Conservation (phyloP, 2,113 vertebrate genomes). For the Lepisosteus osseus region DNA sequence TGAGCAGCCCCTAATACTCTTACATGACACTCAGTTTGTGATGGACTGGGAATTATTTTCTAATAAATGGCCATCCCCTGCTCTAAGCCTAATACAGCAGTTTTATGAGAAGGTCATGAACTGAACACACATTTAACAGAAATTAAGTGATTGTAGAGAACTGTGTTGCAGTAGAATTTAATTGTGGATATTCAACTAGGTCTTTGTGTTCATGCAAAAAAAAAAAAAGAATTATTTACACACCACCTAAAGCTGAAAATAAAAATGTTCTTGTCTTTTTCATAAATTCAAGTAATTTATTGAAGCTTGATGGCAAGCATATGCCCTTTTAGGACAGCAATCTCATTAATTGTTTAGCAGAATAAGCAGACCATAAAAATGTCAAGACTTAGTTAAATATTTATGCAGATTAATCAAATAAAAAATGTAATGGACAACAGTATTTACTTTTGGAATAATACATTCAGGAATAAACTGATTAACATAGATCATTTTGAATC, state of each 20-base stretch:
- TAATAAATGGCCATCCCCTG: too few relatives aligned
- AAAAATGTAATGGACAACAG: constrained; percentile 67
- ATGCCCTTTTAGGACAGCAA: constrained; percentile 65
- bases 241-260: constrained; percentile 47
- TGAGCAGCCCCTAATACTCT: too few relatives aligned
- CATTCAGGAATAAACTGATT: constrained; percentile 82
- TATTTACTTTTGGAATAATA: constrained; percentile 45
- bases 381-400: constrained; percentile 80
- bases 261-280: constrained; percentile 33
- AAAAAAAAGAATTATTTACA: constrained; percentile 46
- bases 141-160: too few relatives aligned
- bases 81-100: too few relatives aligned
- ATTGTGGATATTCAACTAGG: too few relatives aligned
- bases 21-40: too few relatives aligned
- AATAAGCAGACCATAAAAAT: constrained; percentile 78
- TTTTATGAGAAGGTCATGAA: too few relatives aligned
- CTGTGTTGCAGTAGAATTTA: too few relatives aligned
- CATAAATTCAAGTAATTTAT: constrained; percentile 64
- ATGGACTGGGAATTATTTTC: too few relatives aligned
- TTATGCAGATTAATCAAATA: constrained; percentile 74
- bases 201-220: too few relatives aligned
- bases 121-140: too few relatives aligned
- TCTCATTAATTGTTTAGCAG: constrained; percentile 67
- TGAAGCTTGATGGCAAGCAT: constrained; percentile 63
- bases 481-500: constrained; percentile 85